phyloP scores from a whole-genome alignment of 2,888 invertebrate genomes.

The Schizotus pectinicornis region DNA sequence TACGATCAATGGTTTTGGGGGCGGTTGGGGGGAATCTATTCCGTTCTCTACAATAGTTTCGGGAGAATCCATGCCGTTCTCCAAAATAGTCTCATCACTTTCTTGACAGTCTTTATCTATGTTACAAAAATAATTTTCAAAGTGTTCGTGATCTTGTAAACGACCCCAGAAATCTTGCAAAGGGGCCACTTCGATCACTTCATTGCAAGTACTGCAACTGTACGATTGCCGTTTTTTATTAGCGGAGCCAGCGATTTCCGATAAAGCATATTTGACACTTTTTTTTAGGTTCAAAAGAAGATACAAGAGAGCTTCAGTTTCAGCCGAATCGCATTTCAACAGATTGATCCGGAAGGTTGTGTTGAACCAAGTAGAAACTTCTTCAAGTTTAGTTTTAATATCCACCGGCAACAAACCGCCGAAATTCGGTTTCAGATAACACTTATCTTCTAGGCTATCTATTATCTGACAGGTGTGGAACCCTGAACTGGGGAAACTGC shows the following conservation, averaged over 20 bases:
- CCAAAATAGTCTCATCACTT: slow-evolving; percentile 17
- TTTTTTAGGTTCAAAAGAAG: slow-evolving; percentile 39
- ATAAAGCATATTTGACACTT: slow-evolving; percentile 35
- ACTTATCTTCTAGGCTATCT: slow-evolving; percentile 15
- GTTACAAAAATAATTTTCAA: slow-evolving; percentile 37
- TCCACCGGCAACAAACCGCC: slow-evolving; percentile 13
- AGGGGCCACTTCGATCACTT: slow-evolving; percentile 29
- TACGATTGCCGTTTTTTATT: slow-evolving; percentile 23
- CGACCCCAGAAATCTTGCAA: slow-evolving; percentile 38
- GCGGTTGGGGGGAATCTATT: too few relatives aligned
- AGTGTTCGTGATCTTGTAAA: slow-evolving; percentile 42
- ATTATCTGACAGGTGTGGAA: neutral
- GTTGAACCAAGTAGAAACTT: slow-evolving; percentile 39
- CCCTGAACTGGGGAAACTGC: too few relatives aligned
- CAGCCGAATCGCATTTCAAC: slow-evolving; percentile 25
- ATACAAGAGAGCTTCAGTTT: slow-evolving; percentile 33
- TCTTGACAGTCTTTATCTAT: slow-evolving; percentile 14
- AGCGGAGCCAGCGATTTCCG: slow-evolving; percentile 30
- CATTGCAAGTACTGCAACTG: slow-evolving; percentile 37
- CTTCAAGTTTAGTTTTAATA: slow-evolving; percentile 31
- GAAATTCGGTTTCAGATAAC: slow-evolving; percentile 8
- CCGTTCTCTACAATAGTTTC: slow-evolving; percentile 20
- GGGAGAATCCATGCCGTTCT: slow-evolving; percentile 33
- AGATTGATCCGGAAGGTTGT: slow-evolving; percentile 33
- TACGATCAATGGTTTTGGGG: too few relatives aligned